Conservation (phyloP, 2,888 invertebrate genomes). For the Atherix ibis region DNA sequence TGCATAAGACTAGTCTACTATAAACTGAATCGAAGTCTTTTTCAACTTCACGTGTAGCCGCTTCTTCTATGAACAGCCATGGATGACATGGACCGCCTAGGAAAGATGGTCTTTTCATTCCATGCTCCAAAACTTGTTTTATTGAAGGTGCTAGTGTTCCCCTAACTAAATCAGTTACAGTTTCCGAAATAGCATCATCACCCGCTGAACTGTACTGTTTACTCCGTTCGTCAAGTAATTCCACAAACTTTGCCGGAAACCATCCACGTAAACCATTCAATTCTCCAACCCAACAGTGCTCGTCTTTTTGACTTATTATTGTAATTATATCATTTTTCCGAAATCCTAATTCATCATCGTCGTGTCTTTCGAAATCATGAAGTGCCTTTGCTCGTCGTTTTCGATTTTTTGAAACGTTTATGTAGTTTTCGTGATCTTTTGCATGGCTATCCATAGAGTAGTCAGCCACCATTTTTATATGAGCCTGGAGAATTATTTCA, state of each 20-base stretch:
- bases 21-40: constrained; percentile 97
- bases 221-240: constrained; percentile 86
- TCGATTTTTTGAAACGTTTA: constrained; percentile 78
- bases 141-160: constrained; percentile 86
- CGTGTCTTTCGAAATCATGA: constrained; percentile 92
- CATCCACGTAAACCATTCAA: constrained; percentile 87
- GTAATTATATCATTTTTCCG: constrained; percentile 97
- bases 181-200: constrained; percentile 93
- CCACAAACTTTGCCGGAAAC: constrained; percentile 96
- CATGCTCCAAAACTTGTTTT: constrained; percentile 87
- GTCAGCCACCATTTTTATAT: constrained; percentile 73
- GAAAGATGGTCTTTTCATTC: constrained; percentile 81
- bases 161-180: constrained; percentile 89
- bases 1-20: constrained; percentile 88
- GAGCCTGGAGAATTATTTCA: constrained; percentile 37
- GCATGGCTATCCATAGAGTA: constrained; percentile 93
- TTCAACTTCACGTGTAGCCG: constrained; percentile 89
- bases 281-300: constrained; percentile 98
- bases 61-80: constrained; percentile 97
- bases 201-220: constrained; percentile 84
- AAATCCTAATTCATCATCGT: constrained; percentile 96
- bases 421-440: constrained; percentile 84
- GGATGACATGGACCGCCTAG: constrained; percentile 91
- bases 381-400: constrained; percentile 87
- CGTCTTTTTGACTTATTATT: constrained; percentile 91